Conservation (phyloP, 2,888 invertebrate genomes). For the Halictus ligatus region DNA sequence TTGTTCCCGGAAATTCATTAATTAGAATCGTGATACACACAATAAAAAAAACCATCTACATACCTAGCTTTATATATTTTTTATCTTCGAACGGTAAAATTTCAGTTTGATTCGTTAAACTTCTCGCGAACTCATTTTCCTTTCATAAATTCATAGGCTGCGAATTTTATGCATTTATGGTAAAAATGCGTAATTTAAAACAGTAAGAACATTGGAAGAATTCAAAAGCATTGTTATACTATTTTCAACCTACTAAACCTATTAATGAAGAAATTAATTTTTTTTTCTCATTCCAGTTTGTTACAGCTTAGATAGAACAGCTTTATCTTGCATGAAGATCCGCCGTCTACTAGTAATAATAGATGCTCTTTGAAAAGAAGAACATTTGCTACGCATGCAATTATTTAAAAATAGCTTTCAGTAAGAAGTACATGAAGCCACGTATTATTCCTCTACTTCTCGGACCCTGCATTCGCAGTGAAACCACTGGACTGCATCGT, state of each 20-base stretch:
- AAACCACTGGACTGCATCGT: neutral
- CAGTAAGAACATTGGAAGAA: neutral
- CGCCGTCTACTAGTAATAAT: too few relatives aligned
- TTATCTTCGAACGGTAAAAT: neutral
- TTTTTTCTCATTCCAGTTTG: too few relatives aligned
- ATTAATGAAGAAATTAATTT: too few relatives aligned
- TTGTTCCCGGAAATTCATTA: constrained; percentile 39
- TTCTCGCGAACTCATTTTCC: neutral
- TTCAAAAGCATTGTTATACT: too few relatives aligned
- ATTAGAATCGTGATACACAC: neutral
- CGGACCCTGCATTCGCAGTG: neutral
- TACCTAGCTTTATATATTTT: neutral
- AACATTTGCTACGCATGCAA: too few relatives aligned
- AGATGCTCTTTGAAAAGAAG: neutral
- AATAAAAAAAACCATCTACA: neutral
- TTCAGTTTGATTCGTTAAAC: neutral
- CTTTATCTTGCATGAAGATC: neutral
- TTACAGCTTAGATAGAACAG: too few relatives aligned
- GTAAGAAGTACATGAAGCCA: too few relatives aligned
- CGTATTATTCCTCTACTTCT: neutral
- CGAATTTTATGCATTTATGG: neutral
- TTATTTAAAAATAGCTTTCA: too few relatives aligned
- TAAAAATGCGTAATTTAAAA: neutral
- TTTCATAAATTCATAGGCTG: neutral
- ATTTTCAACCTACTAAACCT: too few relatives aligned